Evolutionary conservation across 37 sponge, comb jelly and placozoan species (phyloP).

Genomic region (Aplysina aerophoba): DNA sequence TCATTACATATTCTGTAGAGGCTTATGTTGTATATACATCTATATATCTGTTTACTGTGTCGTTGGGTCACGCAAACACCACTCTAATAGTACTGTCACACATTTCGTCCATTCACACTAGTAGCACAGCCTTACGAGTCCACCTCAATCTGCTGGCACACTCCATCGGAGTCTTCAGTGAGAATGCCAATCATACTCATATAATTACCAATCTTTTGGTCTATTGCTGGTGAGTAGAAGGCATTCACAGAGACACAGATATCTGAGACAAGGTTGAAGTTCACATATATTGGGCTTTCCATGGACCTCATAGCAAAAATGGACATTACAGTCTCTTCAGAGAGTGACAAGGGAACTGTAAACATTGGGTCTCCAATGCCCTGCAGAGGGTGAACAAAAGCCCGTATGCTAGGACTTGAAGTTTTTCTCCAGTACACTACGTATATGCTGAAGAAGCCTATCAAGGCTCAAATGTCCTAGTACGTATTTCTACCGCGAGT

Average conservation of each 20-base stretch:
- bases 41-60: neutral
- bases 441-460: too few species aligned
- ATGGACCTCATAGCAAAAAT: conserved; percentile 27
- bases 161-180: conserved; percentile 36
- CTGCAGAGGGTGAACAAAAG: neutral
- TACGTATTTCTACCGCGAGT: too few species aligned
- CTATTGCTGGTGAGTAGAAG: neutral
- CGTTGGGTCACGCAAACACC: conserved; percentile 25
- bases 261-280: conserved; percentile 28
- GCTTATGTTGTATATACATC: too few species aligned
- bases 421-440: too few species aligned
- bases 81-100: neutral
- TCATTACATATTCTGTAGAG: too few species aligned
- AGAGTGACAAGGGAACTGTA: neutral
- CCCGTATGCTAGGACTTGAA: neutral
- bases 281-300: neutral
- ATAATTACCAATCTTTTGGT: conserved; percentile 39
- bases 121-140: conserved; percentile 51
- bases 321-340: neutral
- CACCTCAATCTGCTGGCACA: conserved; percentile 45
- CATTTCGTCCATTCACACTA: conserved; percentile 15
- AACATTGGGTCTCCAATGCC: conserved; percentile 26
- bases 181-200: conserved; percentile 51
- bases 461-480: too few species aligned
- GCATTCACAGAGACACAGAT: conserved; percentile 26